phyloP scores from a whole-genome alignment of 2,888 invertebrate genomes.

The Andrena flavipes region DNA sequence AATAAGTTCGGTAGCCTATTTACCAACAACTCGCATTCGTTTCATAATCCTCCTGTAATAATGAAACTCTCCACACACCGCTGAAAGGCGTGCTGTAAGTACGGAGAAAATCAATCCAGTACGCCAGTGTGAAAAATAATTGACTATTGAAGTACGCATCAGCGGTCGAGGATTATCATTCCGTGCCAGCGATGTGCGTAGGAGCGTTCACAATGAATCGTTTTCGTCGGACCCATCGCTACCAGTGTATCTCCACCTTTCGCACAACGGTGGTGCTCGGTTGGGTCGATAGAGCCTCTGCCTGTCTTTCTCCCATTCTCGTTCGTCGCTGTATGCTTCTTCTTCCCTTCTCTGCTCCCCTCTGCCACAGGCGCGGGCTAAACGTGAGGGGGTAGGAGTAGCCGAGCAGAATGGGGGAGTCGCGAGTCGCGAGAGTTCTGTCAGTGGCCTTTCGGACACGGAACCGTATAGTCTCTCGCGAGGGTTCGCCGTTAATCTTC shows the following conservation, averaged over 20 bases:
- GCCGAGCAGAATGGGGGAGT: slow-evolving; percentile 63
- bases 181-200: not conserved
- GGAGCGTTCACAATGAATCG: not conserved
- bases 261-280: slow-evolving; percentile 51
- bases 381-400: slow-evolving; percentile 46
- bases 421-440: slow-evolving; percentile 70
- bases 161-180: not conserved
- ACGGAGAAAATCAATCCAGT: too few species aligned
- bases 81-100: too few species aligned
- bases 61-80: too few species aligned
- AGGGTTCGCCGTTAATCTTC: not conserved
- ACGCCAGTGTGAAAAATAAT: not conserved
- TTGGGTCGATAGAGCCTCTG: slow-evolving; percentile 77
- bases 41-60: too few species aligned
- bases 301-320: slow-evolving; percentile 53
- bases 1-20: too few species aligned
- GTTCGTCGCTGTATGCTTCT: slow-evolving; percentile 50
- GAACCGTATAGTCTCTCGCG: slow-evolving; percentile 62
- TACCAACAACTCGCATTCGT: too few species aligned
- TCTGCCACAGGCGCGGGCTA: not conserved
- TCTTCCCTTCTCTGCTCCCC: slow-evolving; percentile 27
- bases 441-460: slow-evolving; percentile 81
- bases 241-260: slow-evolving; percentile 51
- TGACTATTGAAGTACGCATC: not conserved
- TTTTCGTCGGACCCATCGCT: slow-evolving; percentile 50